A percentile compares a stretch with the other conserved stretches of the same genome.
phyloP scores from a whole-genome alignment of 2,888 invertebrate species.

The Lycophotia porphyrea region DNA sequence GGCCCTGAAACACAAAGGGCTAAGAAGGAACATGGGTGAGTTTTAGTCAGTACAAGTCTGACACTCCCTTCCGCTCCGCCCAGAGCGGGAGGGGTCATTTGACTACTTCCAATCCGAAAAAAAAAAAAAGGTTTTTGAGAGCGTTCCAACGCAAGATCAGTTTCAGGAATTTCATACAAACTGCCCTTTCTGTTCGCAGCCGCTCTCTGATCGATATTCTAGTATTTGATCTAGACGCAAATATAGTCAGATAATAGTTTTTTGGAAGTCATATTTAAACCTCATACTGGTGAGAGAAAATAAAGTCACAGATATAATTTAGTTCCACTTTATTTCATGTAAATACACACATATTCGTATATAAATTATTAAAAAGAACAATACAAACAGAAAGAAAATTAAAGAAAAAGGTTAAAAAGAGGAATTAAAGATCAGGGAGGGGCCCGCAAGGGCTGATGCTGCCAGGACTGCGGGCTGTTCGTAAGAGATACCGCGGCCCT shows the following conservation, averaged over 20 bases:
- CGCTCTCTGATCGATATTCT: background rate
- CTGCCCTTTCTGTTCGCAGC: background rate
- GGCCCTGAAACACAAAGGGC: no score
- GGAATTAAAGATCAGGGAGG: no score
- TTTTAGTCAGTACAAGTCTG: no score
- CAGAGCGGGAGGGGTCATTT: no score
- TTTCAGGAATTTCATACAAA: background rate
- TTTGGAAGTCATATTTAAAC: background rate
- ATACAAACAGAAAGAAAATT: background rate
- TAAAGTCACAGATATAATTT: background rate
- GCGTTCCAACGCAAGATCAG: background rate
- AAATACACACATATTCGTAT: background rate
- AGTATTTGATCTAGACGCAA: background rate
- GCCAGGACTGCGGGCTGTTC: no score
- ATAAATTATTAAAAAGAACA: background rate
- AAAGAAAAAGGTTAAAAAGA: background rate
- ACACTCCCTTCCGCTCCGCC: no score
- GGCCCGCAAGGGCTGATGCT: no score
- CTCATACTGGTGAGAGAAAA: background rate
- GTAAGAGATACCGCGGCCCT: no score
- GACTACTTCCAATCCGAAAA: no score
- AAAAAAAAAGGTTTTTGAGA: no score
- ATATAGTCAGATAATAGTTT: background rate
- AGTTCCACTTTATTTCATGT: background rate
- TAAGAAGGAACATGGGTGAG: no score